phyloP scores from a whole-genome alignment of 2,797 vertebrate species.

The Chloroceryle inda region DNA sequence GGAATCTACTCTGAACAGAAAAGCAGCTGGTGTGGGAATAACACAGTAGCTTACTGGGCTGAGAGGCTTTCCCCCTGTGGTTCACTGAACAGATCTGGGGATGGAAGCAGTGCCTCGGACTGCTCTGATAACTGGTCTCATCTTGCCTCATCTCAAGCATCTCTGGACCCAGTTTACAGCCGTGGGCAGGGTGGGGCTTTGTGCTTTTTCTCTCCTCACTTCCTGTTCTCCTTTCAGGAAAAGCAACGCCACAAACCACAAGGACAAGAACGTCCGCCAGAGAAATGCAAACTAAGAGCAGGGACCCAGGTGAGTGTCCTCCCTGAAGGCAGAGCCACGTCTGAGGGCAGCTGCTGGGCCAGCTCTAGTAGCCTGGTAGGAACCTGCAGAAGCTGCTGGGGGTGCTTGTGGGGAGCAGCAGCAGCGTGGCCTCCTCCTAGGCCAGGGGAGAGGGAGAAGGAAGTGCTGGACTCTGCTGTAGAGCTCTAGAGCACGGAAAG shows the following conservation, averaged over 20 bases:
- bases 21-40: neutral
- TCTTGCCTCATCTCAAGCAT: neutral
- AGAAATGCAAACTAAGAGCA: constrained; percentile 90
- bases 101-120: accelerated
- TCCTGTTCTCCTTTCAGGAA: constrained; percentile 83
- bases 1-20: neutral
- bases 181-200: neutral
- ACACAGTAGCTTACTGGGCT: neutral
- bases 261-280: constrained; percentile 93
- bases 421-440: neutral
- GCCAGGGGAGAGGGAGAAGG: neutral
- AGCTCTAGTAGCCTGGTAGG: neutral
- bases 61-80: accelerated
- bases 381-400: neutral
- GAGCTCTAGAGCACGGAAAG: neutral
- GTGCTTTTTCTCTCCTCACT: neutral
- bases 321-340: neutral
- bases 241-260: constrained; percentile 91
- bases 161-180: accelerated
- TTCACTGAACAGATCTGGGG: neutral
- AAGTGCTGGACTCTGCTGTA: neutral
- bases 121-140: neutral
- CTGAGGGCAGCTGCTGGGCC: neutral
- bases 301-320: neutral
- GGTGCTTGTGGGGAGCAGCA: accelerated